These are phyloP conservation scores for Leptinotarsa texana DNA, from an alignment of 1,140 invertebrate species.

Conservation along the genomic window DNA sequence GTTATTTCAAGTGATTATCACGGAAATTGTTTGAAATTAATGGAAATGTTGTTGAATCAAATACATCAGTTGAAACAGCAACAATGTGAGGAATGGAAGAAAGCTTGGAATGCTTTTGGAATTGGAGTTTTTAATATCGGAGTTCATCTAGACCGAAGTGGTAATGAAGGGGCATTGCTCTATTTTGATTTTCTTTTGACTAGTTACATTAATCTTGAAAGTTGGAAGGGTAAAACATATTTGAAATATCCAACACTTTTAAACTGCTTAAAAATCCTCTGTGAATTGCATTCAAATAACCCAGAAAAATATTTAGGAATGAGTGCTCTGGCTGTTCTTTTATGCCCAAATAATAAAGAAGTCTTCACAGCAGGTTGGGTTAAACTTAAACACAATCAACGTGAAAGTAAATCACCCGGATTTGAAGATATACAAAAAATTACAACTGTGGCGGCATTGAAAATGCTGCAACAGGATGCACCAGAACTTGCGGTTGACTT, in stretches of 20 bases:
- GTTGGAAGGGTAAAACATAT: not conserved
- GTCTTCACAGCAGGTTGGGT: not conserved
- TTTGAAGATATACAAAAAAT: conserved; percentile 9
- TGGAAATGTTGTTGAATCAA: conserved; percentile 4
- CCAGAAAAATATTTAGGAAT: conserved; percentile 1
- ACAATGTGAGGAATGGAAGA: conserved; percentile 10
- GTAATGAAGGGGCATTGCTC: not conserved
- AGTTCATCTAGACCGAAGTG: conserved; percentile 4
- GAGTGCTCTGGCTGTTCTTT: not conserved
- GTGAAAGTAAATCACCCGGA: not conserved
- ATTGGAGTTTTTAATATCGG: conserved; percentile 19
- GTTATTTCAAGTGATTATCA: conserved; percentile 6
- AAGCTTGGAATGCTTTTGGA: conserved; percentile 9
- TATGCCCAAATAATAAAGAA: conserved; percentile 14
- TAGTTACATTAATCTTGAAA: not conserved
- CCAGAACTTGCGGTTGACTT: not conserved
- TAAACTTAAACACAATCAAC: not conserved
- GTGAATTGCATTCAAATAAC: not conserved
- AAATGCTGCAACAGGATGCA: not conserved
- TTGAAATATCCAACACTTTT: not conserved
- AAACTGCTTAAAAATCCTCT: not conserved
- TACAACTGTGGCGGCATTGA: conserved; percentile 12
- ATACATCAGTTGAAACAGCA: conserved; percentile 8
- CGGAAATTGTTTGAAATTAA: not conserved
- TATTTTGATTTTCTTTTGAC: conserved; percentile 13